Conservation (phyloP, 2,888 invertebrate species). For the Mystacides longicornis region DNA sequence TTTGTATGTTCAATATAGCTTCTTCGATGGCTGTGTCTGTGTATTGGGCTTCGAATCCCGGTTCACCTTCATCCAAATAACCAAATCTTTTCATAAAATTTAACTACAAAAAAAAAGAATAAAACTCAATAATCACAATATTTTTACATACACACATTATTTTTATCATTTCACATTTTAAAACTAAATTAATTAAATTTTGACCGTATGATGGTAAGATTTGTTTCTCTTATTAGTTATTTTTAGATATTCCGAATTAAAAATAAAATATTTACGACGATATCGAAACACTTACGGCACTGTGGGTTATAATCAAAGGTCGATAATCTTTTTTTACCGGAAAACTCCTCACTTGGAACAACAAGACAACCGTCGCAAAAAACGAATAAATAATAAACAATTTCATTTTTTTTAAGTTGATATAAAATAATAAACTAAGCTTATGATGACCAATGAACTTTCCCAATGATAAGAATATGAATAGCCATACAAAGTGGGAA, state of each 20-base stretch:
- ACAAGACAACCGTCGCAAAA: conserved; percentile 12
- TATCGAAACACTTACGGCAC: conserved; percentile 5
- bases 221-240: background rate
- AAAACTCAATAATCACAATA: too few species aligned
- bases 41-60: conserved; percentile 50
- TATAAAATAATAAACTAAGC: conserved; percentile 6
- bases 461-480: conserved; percentile 10
- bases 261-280: background rate
- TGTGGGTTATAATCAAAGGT: conserved; percentile 15
- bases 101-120: conserved; percentile 45
- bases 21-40: conserved; percentile 54
- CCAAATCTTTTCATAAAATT: conserved; percentile 64
- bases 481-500: background rate
- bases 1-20: conserved; percentile 61
- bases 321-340: conserved; percentile 14
- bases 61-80: conserved; percentile 51
- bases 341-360: conserved; percentile 14
- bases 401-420: conserved; percentile 14
- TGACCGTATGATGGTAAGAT: too few species aligned
- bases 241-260: background rate
- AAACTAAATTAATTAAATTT: too few species aligned
- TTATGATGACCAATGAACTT: conserved; percentile 22
- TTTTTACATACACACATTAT: too few species aligned
- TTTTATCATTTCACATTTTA: too few species aligned
- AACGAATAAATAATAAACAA: conserved; percentile 16